phyloP scores from a whole-genome alignment of 2,888 invertebrate genomes.

The Rhingia rostrata region DNA sequence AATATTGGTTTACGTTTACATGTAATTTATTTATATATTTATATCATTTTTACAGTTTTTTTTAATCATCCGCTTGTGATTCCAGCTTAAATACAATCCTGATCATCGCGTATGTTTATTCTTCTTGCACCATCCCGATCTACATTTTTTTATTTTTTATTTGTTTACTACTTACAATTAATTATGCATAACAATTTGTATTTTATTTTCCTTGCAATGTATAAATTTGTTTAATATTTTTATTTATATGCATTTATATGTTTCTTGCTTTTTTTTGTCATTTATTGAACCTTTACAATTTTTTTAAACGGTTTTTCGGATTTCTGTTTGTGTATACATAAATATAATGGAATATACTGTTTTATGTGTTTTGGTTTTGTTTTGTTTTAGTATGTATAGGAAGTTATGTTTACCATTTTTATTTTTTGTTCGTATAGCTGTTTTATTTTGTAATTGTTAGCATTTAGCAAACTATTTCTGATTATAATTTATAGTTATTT shows the following conservation, averaged over 20 bases:
- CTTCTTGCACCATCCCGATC: constrained; percentile 10
- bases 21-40: constrained; percentile 36
- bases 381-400: constrained; percentile 58
- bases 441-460: constrained; percentile 57
- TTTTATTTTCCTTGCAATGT: constrained; percentile 37
- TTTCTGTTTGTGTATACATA: constrained; percentile 72
- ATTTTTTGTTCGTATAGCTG: constrained; percentile 68
- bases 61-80: constrained; percentile 30
- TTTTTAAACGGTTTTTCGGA: constrained; percentile 58
- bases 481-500: constrained; percentile 38
- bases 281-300: constrained; percentile 67
- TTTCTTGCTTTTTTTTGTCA: constrained; percentile 65
- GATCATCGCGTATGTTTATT: not conserved
- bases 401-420: constrained; percentile 51
- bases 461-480: constrained; percentile 58
- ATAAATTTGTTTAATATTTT: constrained; percentile 48
- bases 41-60: not conserved
- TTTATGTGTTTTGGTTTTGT: constrained; percentile 69
- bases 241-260: constrained; percentile 46
- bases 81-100: constrained; percentile 26
- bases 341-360: constrained; percentile 63
- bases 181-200: constrained; percentile 31
- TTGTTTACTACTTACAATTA: constrained; percentile 33
- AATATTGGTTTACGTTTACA: constrained; percentile 44
- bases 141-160: constrained; percentile 8